Evolutionary conservation across 2,113 vertebrate species (phyloP).

Genomic region (Orthochromis malagaraziensis): DNA sequence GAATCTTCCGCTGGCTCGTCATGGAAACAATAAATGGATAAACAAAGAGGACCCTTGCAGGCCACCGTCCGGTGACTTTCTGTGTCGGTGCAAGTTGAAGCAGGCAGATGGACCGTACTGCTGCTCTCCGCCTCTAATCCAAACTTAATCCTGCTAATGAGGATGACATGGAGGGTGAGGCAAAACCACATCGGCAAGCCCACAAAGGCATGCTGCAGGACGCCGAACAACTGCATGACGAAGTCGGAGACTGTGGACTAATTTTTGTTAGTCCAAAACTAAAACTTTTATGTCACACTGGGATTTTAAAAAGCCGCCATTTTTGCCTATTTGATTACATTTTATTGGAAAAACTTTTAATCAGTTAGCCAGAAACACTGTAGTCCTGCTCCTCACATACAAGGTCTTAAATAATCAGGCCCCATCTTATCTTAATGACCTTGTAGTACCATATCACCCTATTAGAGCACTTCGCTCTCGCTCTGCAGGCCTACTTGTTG

Average conservation of each 20-base stretch:
- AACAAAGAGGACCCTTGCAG: background rate
- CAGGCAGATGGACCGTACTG: slow-evolving; percentile 29
- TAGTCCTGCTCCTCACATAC: background rate
- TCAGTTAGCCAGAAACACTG: background rate
- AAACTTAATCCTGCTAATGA: slow-evolving; percentile 44
- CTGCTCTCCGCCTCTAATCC: slow-evolving; percentile 23
- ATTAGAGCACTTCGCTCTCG: too few relatives aligned
- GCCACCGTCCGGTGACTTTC: background rate
- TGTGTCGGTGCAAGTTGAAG: background rate
- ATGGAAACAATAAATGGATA: background rate
- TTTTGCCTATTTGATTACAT: background rate
- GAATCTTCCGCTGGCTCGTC: background rate
- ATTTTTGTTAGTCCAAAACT: background rate
- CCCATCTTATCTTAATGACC: too few relatives aligned
- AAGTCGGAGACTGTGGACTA: background rate
- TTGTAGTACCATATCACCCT: too few relatives aligned
- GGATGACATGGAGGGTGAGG: background rate
- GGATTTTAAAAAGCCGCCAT: fast-evolving
- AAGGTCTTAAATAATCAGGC: too few relatives aligned
- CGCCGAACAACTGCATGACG: background rate
- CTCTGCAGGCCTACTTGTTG: too few relatives aligned
- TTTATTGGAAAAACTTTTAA: background rate
- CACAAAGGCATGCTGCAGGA: too few relatives aligned
- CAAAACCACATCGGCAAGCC: background rate
- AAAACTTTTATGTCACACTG: background rate